Conservation (phyloP, 1,140 invertebrate species). For the Magallana ariakensis region DNA sequence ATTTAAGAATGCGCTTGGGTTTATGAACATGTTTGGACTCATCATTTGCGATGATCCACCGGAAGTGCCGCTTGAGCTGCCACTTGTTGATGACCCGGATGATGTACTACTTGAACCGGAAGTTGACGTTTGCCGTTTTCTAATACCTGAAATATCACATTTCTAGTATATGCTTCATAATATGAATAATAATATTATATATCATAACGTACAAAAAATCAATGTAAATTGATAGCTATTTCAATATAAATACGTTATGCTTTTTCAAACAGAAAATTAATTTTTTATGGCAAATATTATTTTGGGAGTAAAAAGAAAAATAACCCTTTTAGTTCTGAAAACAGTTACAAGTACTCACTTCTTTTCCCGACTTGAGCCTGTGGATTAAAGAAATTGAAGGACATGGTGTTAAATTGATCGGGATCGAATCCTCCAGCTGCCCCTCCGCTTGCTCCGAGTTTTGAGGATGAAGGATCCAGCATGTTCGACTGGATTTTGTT, state of each 20-base stretch:
- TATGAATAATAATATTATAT: too few relatives aligned
- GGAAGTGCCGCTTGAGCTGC: constrained; percentile 31
- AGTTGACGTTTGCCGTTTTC: constrained; percentile 1
- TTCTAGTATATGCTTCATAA: too few relatives aligned
- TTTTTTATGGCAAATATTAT: too few relatives aligned
- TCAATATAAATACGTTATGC: too few relatives aligned
- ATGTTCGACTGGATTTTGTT: constrained; percentile 48
- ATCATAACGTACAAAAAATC: too few relatives aligned
- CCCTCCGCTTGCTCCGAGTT: constrained; percentile 41
- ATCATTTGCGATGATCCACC: constrained; percentile 6
- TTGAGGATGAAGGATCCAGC: constrained; percentile 40
- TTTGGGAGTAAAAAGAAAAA: too few relatives aligned
- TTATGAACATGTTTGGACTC: constrained; percentile 39
- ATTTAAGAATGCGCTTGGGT: neutral
- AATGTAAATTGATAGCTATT: too few relatives aligned
- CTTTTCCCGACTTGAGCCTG: constrained; percentile 24
- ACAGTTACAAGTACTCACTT: neutral
- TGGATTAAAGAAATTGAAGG: constrained; percentile 44
- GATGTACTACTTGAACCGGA: neutral
- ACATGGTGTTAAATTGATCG: constrained; percentile 42
- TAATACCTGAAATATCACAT: neutral
- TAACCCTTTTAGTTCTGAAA: too few relatives aligned
- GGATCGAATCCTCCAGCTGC: constrained; percentile 47
- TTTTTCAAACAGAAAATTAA: too few relatives aligned
- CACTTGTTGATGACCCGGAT: neutral